Percentiles rank a stretch among this genome's conserved stretches.
These are phyloP conservation scores for Phylloscopus whistleri DNA, from an alignment of 2,113 vertebrate genomes.

Conservation along the genomic window DNA sequence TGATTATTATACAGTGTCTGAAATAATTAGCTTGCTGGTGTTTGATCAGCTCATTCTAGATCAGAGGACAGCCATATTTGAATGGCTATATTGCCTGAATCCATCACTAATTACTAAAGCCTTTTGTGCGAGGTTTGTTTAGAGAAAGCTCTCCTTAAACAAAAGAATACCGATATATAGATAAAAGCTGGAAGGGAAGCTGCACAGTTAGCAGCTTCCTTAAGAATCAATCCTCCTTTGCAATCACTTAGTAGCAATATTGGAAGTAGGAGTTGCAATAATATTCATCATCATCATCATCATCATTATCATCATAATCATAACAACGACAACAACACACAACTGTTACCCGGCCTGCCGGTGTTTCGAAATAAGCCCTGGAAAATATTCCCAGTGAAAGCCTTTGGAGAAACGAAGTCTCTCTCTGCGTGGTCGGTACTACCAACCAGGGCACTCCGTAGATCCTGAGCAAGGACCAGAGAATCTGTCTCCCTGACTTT, in stretches of 20 bases:
- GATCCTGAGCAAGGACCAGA: background rate
- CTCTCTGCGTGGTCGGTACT: rapidly evolving
- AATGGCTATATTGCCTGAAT: background rate
- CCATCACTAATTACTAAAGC: background rate
- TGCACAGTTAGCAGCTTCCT: background rate
- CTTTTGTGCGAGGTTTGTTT: background rate
- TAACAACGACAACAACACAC: background rate
- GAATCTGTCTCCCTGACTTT: background rate
- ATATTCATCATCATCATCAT: background rate
- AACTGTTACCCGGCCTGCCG: background rate
- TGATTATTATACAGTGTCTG: background rate
- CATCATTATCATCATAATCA: background rate
- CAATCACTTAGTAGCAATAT: background rate
- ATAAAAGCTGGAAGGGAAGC: background rate
- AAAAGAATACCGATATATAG: background rate
- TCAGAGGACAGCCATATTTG: background rate
- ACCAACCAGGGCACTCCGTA: background rate
- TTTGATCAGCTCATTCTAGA: background rate
- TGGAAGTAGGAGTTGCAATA: too few species aligned
- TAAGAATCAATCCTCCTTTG: background rate
- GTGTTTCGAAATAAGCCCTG: background rate
- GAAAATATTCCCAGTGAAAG: background rate
- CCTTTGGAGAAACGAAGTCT: rapidly evolving
- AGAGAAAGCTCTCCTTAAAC: background rate
- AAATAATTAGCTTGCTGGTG: background rate